Base-by-base conservation (phyloP, 2,797 vertebrate species). In the Picus viridis region DNA sequence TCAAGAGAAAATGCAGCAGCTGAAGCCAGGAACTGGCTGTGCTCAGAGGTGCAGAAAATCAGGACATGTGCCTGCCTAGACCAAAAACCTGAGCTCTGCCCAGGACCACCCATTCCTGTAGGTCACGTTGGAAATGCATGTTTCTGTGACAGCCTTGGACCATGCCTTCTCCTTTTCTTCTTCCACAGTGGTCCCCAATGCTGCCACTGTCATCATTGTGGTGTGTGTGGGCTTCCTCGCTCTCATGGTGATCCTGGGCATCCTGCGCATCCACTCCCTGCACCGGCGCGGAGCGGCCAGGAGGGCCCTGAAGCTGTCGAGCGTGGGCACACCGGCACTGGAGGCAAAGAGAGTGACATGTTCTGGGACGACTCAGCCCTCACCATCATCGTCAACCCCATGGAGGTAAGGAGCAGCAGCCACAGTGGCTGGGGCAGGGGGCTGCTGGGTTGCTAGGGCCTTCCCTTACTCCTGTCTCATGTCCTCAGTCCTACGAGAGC, bases 361-460 rank as follows among this genome's bases (percentile, higher is more conserved):
- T 99, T 99, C 97, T 99, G 99, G 99, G 99, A 99, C 0, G 99
- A 99, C 97, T 99, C 99, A 0, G 99, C 99, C 8, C 99, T 99
- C 95, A 99, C 99, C 92, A 99, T 99, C 92, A 99, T 99, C 0
- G 99, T 99, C 91, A 99, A 99, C 97, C 99, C 99, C 41, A 99
- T 99, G 99, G 99, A 99, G 99, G 99, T 99, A 97, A 98, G 96
- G 24, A 73, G 82, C 62, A 73, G 82, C 62, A 54, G 57, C 18
- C 4, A 1, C 12, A 6, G 20, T 1, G 20, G 61, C 18, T 1
- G 7, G 51, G 65, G 71, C 30, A n/a, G 76, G 67, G 83, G 7
- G 62, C 30, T 73, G 83, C 30, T 95, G 56, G 9, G 23, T 9
- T 69, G 65, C n/a, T 16, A 16, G 45, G 43, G 20, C 29, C 30